These are phyloP conservation scores for Pachypanchax playfairii DNA, from an alignment of 2,113 vertebrate genomes.

Conservation along the genomic window DNA sequence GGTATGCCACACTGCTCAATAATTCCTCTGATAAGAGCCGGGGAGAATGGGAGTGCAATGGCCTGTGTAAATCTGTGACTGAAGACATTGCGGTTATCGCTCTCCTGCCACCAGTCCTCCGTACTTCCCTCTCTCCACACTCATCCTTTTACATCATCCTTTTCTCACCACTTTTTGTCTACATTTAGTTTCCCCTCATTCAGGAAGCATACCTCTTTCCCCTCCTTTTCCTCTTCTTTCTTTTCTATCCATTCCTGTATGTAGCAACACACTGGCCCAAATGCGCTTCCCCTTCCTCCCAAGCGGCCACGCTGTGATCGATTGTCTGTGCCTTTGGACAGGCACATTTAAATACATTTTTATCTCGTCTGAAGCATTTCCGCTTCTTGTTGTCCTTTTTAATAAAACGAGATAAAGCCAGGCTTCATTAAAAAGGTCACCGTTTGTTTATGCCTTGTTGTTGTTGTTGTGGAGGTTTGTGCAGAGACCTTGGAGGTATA, in stretches of 20 bases:
- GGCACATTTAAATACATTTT: constrained; percentile 65
- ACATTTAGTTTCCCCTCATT: constrained; percentile 4
- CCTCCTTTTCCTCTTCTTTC: constrained; percentile 12
- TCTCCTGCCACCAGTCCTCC: constrained; percentile 32
- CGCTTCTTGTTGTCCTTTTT: constrained; percentile 68
- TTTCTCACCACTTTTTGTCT: constrained; percentile 7
- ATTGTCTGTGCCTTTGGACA: constrained; percentile 55
- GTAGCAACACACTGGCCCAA: constrained; percentile 46
- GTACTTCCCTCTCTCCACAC: constrained; percentile 42
- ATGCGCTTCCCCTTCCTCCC: constrained; percentile 6
- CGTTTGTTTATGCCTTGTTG: constrained; percentile 61
- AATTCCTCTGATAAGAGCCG: constrained; percentile 73
- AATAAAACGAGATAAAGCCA: constrained; percentile 66
- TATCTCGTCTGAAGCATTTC: constrained; percentile 68
- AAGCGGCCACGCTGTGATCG: constrained; percentile 47
- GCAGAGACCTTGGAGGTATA: constrained; percentile 66
- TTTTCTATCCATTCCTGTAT: constrained; percentile 1
- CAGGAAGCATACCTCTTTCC: too few relatives aligned
- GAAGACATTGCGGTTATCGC: constrained; percentile 76
- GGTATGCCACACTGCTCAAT: constrained; percentile 76
- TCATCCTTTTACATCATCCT: constrained; percentile 35
- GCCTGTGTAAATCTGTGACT: constrained; percentile 80
- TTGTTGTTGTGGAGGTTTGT: constrained; percentile 31
- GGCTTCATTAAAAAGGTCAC: constrained; percentile 75
- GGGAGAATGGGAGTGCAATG: constrained; percentile 75